A percentile compares a stretch with the other conserved stretches of the same genome.
Conservation (phyloP, 1,140 invertebrate genomes). For the Leptinotarsa defecta region DNA sequence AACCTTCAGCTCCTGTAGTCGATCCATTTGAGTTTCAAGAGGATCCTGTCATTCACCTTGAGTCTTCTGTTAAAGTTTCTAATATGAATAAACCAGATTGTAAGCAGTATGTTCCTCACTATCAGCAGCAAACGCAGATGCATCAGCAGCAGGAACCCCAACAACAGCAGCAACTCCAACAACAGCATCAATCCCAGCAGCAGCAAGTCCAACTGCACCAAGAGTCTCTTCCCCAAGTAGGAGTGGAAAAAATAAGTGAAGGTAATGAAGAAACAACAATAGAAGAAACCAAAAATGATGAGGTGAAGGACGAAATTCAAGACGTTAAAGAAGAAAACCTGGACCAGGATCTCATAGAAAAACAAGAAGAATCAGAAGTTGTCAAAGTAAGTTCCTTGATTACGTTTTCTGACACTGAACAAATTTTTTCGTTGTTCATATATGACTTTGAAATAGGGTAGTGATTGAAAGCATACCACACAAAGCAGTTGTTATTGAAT, state of each 20-base stretch:
- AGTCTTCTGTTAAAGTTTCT: constrained; percentile 40
- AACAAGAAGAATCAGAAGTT: constrained; percentile 21
- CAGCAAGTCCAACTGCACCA: constrained; percentile 1
- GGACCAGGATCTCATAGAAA: constrained; percentile 21
- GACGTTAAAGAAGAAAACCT: not conserved
- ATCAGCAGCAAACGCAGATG: constrained; percentile 30
- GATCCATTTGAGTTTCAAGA: constrained; percentile 58
- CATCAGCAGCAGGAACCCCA: constrained; percentile 12
- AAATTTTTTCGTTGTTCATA: no score
- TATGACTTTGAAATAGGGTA: no score
- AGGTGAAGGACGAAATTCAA: not conserved
- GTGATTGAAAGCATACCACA: no score
- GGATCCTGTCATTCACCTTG: constrained; percentile 48
- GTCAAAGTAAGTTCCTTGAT: not conserved
- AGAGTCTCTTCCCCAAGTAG: not conserved
- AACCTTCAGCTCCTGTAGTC: constrained; percentile 49
- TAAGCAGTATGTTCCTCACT: constrained; percentile 32
- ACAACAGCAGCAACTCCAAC: not conserved
- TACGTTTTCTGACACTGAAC: no score
- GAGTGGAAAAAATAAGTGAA: not conserved
- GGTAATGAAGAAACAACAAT: constrained; percentile 18
- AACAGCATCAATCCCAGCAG: not conserved
- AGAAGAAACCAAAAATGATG: not conserved
- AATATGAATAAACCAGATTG: constrained; percentile 35
- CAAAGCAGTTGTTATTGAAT: no score